These are phyloP conservation scores for Lophura nycthemera DNA, from an alignment of 2,113 vertebrate species.

Conservation along the genomic window DNA sequence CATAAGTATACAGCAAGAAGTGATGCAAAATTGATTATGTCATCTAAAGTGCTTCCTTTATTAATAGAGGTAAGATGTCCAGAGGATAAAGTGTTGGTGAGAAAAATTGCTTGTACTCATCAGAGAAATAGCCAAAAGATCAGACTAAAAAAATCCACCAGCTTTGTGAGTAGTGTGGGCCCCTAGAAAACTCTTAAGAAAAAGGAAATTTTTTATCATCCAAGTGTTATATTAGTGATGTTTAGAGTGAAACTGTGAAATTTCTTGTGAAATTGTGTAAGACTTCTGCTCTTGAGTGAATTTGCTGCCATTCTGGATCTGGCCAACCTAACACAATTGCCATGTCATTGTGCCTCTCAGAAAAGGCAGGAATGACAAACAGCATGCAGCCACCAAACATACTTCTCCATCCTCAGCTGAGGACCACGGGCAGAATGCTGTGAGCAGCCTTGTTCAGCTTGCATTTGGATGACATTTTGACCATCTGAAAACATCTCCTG, in stretches of 20 bases:
- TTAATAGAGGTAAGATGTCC: background rate
- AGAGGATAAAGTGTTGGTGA: background rate
- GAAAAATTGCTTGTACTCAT: background rate
- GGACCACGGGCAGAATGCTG: background rate
- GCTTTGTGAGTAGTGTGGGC: accelerated
- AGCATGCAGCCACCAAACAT: background rate
- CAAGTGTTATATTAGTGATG: background rate
- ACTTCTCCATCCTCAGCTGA: background rate
- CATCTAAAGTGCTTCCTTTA: background rate
- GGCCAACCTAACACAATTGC: background rate
- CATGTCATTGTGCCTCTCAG: background rate
- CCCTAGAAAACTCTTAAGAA: background rate
- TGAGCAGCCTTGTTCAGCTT: background rate
- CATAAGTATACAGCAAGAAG: background rate
- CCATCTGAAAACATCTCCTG: background rate
- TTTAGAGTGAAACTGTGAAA: background rate
- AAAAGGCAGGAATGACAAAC: background rate
- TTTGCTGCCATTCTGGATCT: background rate
- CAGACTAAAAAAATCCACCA: background rate
- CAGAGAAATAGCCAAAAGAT: background rate
- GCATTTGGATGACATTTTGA: background rate
- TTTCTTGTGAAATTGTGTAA: background rate
- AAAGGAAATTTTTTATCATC: background rate
- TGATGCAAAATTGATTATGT: background rate
- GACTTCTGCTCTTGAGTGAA: background rate